Percentiles rank a stretch among this genome's conserved stretches.
These are phyloP conservation scores for Beroe forskalii DNA, from an alignment of 37 sponge, comb jelly and placozoan species.

Conservation along the genomic window DNA sequence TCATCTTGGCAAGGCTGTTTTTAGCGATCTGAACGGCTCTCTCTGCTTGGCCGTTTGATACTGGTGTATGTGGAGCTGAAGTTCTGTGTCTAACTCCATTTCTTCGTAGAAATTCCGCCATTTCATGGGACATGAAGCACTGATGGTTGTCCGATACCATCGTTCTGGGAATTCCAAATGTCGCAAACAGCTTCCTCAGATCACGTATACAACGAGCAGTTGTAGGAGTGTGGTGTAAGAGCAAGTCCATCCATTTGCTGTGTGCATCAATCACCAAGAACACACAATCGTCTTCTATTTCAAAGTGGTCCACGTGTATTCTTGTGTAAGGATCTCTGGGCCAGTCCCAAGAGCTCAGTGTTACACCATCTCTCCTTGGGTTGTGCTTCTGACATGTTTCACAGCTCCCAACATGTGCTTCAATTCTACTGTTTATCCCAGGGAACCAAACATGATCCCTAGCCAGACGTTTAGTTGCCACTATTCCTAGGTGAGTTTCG, in stretches of 20 bases:
- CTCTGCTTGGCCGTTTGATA: conserved; percentile 66
- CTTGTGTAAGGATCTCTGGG: neutral
- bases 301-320: neutral
- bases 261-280: conserved; percentile 65
- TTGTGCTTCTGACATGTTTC: neutral
- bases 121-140: conserved; percentile 60
- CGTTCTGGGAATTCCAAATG: conserved; percentile 67
- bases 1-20: conserved; percentile 63
- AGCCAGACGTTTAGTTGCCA: neutral
- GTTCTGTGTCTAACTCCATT: conserved; percentile 66
- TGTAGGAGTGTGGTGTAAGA: neutral
- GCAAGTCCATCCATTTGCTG: conserved; percentile 69
- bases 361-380: neutral
- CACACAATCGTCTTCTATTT: neutral
- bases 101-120: conserved; percentile 11
- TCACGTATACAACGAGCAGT: conserved; percentile 25
- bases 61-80: conserved; percentile 54
- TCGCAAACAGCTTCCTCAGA: conserved; percentile 65
- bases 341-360: neutral
- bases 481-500: neutral
- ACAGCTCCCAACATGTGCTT: neutral
- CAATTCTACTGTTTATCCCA: neutral
- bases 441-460: neutral
- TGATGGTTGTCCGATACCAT: conserved; percentile 65
- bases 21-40: conserved; percentile 67